Percentiles rank a stretch among this genome's conserved stretches.
Conservation (phyloP, 2,797 vertebrate species). For the Scolopax bukidnonensis region DNA sequence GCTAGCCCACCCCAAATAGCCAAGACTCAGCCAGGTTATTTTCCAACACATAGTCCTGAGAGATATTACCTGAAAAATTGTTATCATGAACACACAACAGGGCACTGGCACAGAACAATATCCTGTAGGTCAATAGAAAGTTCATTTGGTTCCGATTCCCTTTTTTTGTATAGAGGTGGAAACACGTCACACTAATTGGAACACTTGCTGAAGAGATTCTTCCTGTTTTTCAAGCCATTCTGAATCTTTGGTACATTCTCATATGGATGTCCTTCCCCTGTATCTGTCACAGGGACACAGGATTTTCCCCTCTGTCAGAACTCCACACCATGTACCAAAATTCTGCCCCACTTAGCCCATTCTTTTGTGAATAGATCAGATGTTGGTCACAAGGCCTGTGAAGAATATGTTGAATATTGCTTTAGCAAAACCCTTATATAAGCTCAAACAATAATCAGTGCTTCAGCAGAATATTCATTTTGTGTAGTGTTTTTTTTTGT, state of each 20-base stretch:
- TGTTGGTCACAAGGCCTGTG: not conserved
- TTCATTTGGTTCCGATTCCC: not conserved
- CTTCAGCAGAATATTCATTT: not conserved
- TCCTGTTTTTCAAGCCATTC: not conserved
- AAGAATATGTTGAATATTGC: not conserved
- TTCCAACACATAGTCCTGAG: not conserved
- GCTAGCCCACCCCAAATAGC: not conserved
- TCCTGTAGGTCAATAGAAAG: not conserved
- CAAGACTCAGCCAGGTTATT: not conserved
- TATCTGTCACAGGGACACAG: not conserved
- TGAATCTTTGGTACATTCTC: not conserved
- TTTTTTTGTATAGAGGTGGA: not conserved
- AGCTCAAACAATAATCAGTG: not conserved
- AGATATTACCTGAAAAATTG: not conserved
- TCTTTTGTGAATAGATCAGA: not conserved
- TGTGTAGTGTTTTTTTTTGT: rapidly evolving
- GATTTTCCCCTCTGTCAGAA: not conserved
- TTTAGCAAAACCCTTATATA: not conserved
- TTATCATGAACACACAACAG: not conserved
- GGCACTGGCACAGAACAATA: not conserved
- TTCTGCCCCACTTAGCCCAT: not conserved
- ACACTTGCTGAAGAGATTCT: not conserved
- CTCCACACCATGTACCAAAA: too few relatives aligned
- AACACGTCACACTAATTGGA: not conserved
- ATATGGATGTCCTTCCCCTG: not conserved